Evolutionary conservation across 2,888 invertebrate genomes (phyloP), one percentile per base, ranked within the genome.

Genomic region (Rhamphomyia laevipes): DNA sequence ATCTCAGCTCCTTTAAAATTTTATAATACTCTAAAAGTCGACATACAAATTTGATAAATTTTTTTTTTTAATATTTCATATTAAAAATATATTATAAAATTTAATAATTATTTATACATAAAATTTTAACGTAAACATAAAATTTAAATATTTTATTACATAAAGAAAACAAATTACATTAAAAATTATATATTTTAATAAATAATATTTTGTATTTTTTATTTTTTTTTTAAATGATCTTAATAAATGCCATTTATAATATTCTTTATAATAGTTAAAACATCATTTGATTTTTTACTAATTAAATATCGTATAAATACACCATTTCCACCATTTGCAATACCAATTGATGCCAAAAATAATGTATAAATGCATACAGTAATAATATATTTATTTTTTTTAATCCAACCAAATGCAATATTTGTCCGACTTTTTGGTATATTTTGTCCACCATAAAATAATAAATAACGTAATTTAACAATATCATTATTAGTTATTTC

Each of bases 401-500:
- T 70, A 17, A 82, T 61, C 82, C 83, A 84, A 45, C 71, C 70
- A 18, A 55, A 13, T 12, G 47, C 46, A 27, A 56, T 43, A 10
- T 49, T 37, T 3, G 53, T 44, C 6, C 51, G 52, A 9, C 50
- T 45, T 7, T 51, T 9, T 27, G 4, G 21, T 21, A 21, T 9
- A 27, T 48, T 15, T 48, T 54, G 55, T 35, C 54, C 53, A 15
- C 76, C 75, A 61, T 86, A 89, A 16, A 89, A 77, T 49, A 89
- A 71, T 48, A 90, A 70, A 66, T 87, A 88, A 53, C 85, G 78
- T 17, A 87, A 75, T 55, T 84, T 75, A 13, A 87, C 77, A 58
- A 85, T 72, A 57, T 87, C 86, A 61, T 83, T 82, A 61, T 87
- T 86, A 45, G 80, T 78, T 16, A 86, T 84, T 41, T 88, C 74